A percentile compares a stretch with the other conserved stretches of the same genome.
These are phyloP conservation scores for Psilanteris sp. DNA, from an alignment of 1,140 invertebrate species.

Conservation along the genomic window DNA sequence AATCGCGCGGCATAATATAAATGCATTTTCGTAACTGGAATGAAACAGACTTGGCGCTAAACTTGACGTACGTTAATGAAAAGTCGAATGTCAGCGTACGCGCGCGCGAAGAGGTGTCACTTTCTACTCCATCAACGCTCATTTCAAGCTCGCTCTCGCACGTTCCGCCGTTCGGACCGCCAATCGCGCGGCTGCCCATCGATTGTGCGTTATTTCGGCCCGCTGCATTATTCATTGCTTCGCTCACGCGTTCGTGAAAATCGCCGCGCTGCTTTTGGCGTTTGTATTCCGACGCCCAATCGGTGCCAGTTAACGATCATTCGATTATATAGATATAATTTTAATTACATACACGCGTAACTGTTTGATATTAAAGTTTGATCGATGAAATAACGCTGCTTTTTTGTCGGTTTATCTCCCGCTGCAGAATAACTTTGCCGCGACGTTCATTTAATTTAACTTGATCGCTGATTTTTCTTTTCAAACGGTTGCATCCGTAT, in stretches of 20 bases:
- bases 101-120: conserved; percentile 20
- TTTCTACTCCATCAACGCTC: conserved; percentile 10
- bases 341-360: no score
- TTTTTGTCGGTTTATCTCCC: conserved; percentile 8
- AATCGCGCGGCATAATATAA: conserved; percentile 11
- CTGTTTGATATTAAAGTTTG: conserved; percentile 17
- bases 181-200: background rate
- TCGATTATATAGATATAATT: no score
- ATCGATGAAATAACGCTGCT: conserved; percentile 19
- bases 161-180: background rate
- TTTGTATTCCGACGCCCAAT: no score
- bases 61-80: conserved; percentile 45
- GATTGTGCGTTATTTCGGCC: conserved; percentile 1
- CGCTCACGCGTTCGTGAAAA: background rate
- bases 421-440: conserved; percentile 8
- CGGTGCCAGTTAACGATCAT: no score
- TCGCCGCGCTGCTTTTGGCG: background rate
- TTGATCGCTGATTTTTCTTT: conserved; percentile 5
- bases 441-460: conserved; percentile 9
- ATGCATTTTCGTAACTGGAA: conserved; percentile 33
- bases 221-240: no score
- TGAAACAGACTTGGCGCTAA: conserved; percentile 1
- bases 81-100: conserved; percentile 39
- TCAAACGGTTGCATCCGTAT: background rate
- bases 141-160: background rate